Base-by-base conservation (phyloP, 2,888 invertebrate genomes). In the Catocala sponsa region DNA sequence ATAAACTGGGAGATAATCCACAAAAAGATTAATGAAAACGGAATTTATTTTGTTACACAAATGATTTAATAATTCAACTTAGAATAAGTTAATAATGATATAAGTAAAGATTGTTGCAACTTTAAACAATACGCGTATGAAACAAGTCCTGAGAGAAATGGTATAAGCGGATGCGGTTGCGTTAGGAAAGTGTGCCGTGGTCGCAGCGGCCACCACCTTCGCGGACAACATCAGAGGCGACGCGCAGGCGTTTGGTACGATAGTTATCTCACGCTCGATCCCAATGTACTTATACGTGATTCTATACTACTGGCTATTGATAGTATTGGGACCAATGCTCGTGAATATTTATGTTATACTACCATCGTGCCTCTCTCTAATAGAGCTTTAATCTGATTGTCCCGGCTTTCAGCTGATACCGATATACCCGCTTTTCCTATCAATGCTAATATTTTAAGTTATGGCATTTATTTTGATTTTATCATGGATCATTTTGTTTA, bases 131-230 rank as follows among this genome's bases (percentile, higher is more conserved):
- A 81, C 65, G 65, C 66, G 68, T 70, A 83, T 83, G 80, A 83
- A 87, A 86, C 83, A 80, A 85, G 84, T 81, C 82, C 80, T 85
- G 76, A 80, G 77, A 88, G 86, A 86, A 86, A 86, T 80, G 76
- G 72, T 72, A 76, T 72, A 87, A 76, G 84, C 91, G 90, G 91
- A 91, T 90, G 84, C 83, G 81, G 83, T 85, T 83, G 77, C 81
- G 80, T 86, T 84, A 89, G 85, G 90, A 91, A 93, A 92, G 92
- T 92, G 84, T 89, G 91, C 81, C 91, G 85, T 79, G 82, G 79
- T 84, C 76, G 79, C 73, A 77, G 79, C 76, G 74, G 81, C 76
- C 76, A 81, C 81, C 74, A 81, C 81, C 78, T 80, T 78, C 67
- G 65, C 76, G 76, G 80, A 84, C 82, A 76, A 79, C 80, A 80